Base-by-base conservation (phyloP, 2,113 vertebrate genomes). In the Picathartes gymnocephalus region DNA sequence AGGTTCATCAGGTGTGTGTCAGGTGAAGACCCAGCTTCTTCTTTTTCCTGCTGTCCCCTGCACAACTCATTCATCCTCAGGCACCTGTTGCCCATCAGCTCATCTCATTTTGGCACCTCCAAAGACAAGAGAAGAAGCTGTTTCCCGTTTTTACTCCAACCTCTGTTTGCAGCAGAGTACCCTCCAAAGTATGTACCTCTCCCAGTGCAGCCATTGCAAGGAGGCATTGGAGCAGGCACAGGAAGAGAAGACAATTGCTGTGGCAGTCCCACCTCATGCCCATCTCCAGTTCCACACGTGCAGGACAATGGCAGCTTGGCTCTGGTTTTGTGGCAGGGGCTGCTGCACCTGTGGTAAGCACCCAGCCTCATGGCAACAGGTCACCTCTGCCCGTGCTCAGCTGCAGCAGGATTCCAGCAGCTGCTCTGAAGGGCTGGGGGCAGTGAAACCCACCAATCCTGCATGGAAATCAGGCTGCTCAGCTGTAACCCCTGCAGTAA, bases 271-370 rank as follows among this genome's bases (percentile, higher is more conserved):
- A 3, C 13, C 61, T 39, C 45, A 6, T 27, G 66, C 71, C 72
- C 2, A 2, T 13, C 48, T 40, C 4, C 7, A 66, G 40, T 21
- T 47, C 44, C 30, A 22, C 0, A 0, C 22, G 0, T 0, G 0
- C n/a, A 47, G 76, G 61, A 53, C 0, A 3, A 16, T 0, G 17
- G n/a, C 21, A 66, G 4, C 27, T 77, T 12, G 11, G 44, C 56
- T 40, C 69, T 62, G 48, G 14, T 47, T 47, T 68, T 3, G 5
- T 2, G 1, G 51, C 1, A 4, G 47, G 24, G 50, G 19, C 56
- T 73, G 54, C 64, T 6, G 1, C 28, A 42, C 40, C 71, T 10
- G 14, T 22, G 45, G 24, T 30, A 8, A 77, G 57, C 44, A 35
- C 40, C 5, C 2, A 4, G 33, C 33, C 48, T 64, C 3, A 0